Evolutionary conservation across 2,888 invertebrate genomes (phyloP), one percentile per base, ranked within the genome.

Genomic region (Drosophila sordidula): DNA sequence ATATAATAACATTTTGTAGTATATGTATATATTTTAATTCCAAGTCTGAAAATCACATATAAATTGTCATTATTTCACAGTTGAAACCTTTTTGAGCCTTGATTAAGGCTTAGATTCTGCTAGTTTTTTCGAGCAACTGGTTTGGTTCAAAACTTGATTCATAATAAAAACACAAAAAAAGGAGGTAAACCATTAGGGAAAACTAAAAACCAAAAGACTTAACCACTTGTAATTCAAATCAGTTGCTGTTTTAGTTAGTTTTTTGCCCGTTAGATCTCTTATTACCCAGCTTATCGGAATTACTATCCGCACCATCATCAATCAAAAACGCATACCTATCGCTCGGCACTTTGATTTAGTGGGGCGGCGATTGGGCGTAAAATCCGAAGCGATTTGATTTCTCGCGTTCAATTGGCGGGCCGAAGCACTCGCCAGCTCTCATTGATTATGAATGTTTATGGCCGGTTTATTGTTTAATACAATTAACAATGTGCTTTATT

Each of bases 391-490:
- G 78, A 78, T 75, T 78, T 78, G 78, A 78, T 78, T 78, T 78
- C 49, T 38, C 42, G 55, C 64, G 64, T 58, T 74, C 51, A 57
- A 73, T 62, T 47, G 70, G 57, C 39, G 36, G 41, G 47, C 47
- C 64, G 59, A 57, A 18, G 18, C 18, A 18, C 55, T 66, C 59
- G 62, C 50, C 52, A 59, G 65, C 61, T 70, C 61, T 70, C 55
- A 56, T 74, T 78, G 78, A 69, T 75, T 75, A 67, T 78, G 71
- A 75, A 67, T 72, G 64, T 78, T 78, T 78, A 78, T 72, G 66
- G 45, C 36, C 62, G 44, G 34, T 78, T 78, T 78, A 78, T 75
- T 71, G 78, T 59, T 78, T 62, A 78, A 78, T 78, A 70, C 75
- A 70, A 75, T 78, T 75, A 78, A 70, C 78, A 75, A 67, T 69